Evolutionary conservation across 2,797 vertebrate genomes (phyloP).

Genomic region (Pitangus sulphuratus): DNA sequence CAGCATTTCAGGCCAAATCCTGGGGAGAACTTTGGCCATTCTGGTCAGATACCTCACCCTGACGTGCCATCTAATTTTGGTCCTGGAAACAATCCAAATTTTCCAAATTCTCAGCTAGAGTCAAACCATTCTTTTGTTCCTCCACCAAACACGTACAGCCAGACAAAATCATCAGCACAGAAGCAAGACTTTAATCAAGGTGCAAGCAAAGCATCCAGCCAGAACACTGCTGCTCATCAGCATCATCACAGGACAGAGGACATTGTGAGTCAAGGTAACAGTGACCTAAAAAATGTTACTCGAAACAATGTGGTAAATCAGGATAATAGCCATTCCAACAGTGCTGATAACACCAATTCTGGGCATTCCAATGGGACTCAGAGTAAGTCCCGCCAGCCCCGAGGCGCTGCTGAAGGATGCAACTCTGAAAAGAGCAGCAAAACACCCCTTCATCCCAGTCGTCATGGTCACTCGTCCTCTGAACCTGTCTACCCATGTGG

Average conservation of each 20-base stretch:
- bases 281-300: conserved; percentile 71
- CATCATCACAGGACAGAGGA: conserved; percentile 76
- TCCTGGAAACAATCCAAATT: conserved; percentile 72
- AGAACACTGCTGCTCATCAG: conserved; percentile 71
- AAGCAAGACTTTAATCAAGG: conserved; percentile 78
- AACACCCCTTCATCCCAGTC: conserved; percentile 68
- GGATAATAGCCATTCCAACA: conserved; percentile 71
- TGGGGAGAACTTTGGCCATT: conserved; percentile 77
- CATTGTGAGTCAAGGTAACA: conserved; percentile 54
- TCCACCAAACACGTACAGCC: conserved; percentile 70
- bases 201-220: conserved; percentile 64
- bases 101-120: conserved; percentile 72
- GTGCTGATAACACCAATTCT: conserved; percentile 71
- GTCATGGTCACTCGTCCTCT: conserved; percentile 69
- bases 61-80: conserved; percentile 74
- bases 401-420: conserved; percentile 64
- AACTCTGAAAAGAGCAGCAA: conserved; percentile 76
- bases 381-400: conserved; percentile 73
- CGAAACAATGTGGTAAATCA: conserved; percentile 60
- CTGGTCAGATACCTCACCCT: conserved; percentile 73
- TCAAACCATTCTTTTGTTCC: conserved; percentile 76
- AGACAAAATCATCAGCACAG: conserved; percentile 68
- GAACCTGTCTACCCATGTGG: conserved; percentile 83
- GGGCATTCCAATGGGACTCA: conserved; percentile 76
- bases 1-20: conserved; percentile 80